phyloP scores from a whole-genome alignment of 2,797 vertebrate genomes.

The Oreochromis mossambicus region DNA sequence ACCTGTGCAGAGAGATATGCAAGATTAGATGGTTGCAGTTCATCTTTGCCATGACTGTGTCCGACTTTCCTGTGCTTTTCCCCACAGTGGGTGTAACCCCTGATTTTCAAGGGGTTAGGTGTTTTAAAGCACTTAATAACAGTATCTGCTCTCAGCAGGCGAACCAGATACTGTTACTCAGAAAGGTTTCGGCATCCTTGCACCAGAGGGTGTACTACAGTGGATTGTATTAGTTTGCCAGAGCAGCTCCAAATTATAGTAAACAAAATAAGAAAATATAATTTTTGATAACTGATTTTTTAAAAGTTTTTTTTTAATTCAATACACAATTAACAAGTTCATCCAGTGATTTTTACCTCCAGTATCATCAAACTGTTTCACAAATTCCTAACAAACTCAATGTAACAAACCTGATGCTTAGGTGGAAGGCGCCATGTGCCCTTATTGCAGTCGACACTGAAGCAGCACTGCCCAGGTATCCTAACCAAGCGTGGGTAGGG shows the following conservation, averaged over 20 bases:
- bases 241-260: background rate
- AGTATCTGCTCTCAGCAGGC: background rate
- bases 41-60: background rate
- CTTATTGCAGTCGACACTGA: constrained; percentile 71
- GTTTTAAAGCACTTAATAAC: background rate
- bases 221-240: background rate
- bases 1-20: constrained; percentile 31
- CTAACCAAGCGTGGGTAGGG: constrained; percentile 72
- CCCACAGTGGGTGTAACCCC: background rate
- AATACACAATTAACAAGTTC: background rate
- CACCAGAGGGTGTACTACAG: background rate
- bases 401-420: constrained; percentile 39
- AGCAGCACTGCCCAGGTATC: constrained; percentile 78
- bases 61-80: background rate
- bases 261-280: background rate
- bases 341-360: background rate
- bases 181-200: background rate
- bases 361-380: background rate
- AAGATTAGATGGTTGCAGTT: background rate
- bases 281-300: background rate
- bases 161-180: background rate
- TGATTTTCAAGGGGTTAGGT: background rate
- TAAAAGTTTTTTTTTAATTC: background rate
- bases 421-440: constrained; percentile 58
- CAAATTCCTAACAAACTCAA: background rate